These are phyloP conservation scores for Ditula angustiorana DNA, from an alignment of 2,888 invertebrate genomes.

Conservation along the genomic window DNA sequence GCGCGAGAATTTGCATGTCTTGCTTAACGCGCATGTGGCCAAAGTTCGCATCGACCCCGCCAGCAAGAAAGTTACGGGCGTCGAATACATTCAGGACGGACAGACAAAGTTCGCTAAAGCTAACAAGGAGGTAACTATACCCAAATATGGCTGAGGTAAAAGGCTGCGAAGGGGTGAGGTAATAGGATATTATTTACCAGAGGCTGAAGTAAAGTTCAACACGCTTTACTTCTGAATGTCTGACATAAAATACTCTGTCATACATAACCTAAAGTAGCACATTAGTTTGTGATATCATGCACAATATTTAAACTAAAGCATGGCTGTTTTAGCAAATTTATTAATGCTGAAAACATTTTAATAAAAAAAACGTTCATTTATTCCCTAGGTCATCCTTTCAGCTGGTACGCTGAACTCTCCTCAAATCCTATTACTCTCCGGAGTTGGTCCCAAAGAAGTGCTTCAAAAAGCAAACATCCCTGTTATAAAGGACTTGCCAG, in stretches of 20 bases:
- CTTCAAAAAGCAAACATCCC: constrained; percentile 85
- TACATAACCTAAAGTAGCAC: too few relatives aligned
- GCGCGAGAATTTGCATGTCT: constrained; percentile 86
- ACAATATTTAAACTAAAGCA: too few relatives aligned
- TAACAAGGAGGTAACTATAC: constrained; percentile 78
- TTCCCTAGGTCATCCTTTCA: constrained; percentile 81
- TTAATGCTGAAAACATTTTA: too few relatives aligned
- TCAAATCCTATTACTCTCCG: constrained; percentile 88
- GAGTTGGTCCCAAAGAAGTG: constrained; percentile 87
- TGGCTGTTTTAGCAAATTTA: too few relatives aligned
- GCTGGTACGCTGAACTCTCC: constrained; percentile 89
- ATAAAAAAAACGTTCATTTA: too few relatives aligned
- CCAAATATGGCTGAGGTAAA: background rate
- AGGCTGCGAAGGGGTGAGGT: background rate
- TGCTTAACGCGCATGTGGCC: constrained; percentile 87
- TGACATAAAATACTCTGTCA: too few relatives aligned
- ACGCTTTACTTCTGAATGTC: too few relatives aligned
- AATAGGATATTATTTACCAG: too few relatives aligned
- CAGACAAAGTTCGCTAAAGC: constrained; percentile 75
- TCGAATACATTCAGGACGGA: constrained; percentile 86
- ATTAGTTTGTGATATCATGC: too few relatives aligned
- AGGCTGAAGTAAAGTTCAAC: too few relatives aligned
- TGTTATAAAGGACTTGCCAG: constrained; percentile 86
- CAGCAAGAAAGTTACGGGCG: constrained; percentile 82
- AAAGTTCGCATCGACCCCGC: constrained; percentile 81